phyloP scores from a whole-genome alignment of 2,113 vertebrate genomes.

The Amblyopsis rosae region DNA sequence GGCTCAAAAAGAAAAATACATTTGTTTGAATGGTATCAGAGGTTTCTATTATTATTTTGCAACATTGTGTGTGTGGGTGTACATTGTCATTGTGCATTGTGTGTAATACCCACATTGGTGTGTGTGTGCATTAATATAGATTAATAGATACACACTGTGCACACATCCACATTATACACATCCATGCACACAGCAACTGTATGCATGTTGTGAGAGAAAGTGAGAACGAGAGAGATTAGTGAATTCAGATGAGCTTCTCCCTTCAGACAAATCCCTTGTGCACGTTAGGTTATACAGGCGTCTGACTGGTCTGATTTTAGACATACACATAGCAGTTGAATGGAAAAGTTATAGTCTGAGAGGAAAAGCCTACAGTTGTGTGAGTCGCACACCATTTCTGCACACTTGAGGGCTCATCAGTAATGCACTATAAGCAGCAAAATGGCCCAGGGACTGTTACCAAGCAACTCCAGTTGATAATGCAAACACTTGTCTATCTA shows the following conservation, averaged over 20 bases:
- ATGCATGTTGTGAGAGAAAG: neutral
- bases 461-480: constrained; percentile 42
- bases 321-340: constrained; percentile 12
- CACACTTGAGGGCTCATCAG: constrained; percentile 58
- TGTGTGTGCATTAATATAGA: neutral
- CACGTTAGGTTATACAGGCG: constrained; percentile 31
- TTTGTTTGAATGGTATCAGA: neutral
- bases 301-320: constrained; percentile 13
- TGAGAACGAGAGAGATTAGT: constrained; percentile 33
- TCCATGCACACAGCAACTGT: neutral
- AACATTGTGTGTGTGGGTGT: neutral
- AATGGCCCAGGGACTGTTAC: constrained; percentile 47
- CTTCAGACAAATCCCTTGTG: constrained; percentile 55
- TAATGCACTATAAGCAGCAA: constrained; percentile 33
- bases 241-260: constrained; percentile 52
- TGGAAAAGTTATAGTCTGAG: constrained; percentile 20
- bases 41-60: constrained; percentile 22
- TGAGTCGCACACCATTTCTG: constrained; percentile 35
- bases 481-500: constrained; percentile 20
- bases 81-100: constrained; percentile 6
- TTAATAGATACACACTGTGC: neutral
- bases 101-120: neutral
- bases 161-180: neutral
- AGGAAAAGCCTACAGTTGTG: constrained; percentile 19
- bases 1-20: constrained; percentile 13